Percentiles rank a stretch among this genome's conserved stretches.
Evolutionary conservation across 2,797 vertebrate genomes (phyloP).

Genomic region (Enteromius mattozi): DNA sequence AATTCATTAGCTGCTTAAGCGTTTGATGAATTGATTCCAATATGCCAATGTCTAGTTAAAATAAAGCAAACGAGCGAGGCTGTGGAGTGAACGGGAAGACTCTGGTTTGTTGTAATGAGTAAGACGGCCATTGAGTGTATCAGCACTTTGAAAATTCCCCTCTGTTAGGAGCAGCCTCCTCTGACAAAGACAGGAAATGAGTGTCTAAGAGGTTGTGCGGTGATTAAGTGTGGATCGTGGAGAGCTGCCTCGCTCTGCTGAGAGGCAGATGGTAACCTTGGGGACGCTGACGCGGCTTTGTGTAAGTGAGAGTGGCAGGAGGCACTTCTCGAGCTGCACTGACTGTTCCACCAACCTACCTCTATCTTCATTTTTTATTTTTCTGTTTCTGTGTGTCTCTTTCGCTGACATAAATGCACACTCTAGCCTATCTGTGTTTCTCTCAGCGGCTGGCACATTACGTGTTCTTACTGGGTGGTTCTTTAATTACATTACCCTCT

Average conservation of each 20-base stretch:
- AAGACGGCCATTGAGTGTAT: conserved; percentile 22
- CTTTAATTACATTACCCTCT: conserved; percentile 7
- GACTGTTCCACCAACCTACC: conserved; percentile 64
- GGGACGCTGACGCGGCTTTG: conserved; percentile 65
- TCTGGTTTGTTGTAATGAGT: conserved; percentile 38
- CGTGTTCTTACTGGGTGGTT: conserved; percentile 42
- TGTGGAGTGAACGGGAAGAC: not conserved
- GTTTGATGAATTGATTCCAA: conserved; percentile 36
- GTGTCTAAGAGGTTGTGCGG: conserved; percentile 47
- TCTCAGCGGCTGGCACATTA: conserved; percentile 43
- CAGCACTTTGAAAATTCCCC: conserved; percentile 43
- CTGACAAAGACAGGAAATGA: conserved; percentile 53
- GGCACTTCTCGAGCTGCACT: conserved; percentile 64
- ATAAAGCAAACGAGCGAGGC: not conserved
- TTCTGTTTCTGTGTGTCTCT: conserved; percentile 4
- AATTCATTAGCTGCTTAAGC: conserved; percentile 39
- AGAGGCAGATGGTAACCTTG: conserved; percentile 58
- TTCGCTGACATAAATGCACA: conserved; percentile 30
- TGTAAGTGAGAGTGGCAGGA: conserved; percentile 70
- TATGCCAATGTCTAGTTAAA: conserved; percentile 13
- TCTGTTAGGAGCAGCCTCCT: conserved; percentile 41
- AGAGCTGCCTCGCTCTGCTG: conserved; percentile 36
- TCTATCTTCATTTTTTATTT: conserved; percentile 41
- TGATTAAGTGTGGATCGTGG: conserved; percentile 56
- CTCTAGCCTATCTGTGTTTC: conserved; percentile 28